Conservation (phyloP, 2,888 invertebrate species). For the Dorcus parallelipipedus region DNA sequence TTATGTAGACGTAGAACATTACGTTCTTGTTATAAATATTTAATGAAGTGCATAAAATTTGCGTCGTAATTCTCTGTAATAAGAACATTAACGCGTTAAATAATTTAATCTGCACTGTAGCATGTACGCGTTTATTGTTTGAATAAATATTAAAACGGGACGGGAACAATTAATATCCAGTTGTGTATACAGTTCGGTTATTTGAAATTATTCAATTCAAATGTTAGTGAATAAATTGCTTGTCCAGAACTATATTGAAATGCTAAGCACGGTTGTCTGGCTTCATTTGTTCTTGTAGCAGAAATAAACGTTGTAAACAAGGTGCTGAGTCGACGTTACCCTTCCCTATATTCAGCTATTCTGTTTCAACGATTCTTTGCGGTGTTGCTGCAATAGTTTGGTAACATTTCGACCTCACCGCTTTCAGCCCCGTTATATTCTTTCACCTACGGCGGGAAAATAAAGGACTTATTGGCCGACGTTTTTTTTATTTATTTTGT, state of each 20-base stretch:
- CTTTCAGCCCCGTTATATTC: background rate
- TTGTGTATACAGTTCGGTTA: background rate
- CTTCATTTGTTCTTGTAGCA: slow-evolving; percentile 21
- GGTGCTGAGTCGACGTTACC: slow-evolving; percentile 18
- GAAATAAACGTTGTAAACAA: slow-evolving; percentile 17
- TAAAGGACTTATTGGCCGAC: too few relatives aligned
- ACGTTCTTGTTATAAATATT: too few relatives aligned
- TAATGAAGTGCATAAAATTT: too few relatives aligned
- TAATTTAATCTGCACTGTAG: too few relatives aligned
- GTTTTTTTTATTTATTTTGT: too few relatives aligned
- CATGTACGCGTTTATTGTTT: too few relatives aligned
- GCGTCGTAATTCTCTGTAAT: too few relatives aligned
- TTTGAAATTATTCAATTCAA: slow-evolving; percentile 1
- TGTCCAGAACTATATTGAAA: slow-evolving; percentile 16
- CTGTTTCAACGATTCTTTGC: background rate
- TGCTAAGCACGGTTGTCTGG: slow-evolving; percentile 21
- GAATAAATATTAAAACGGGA: too few relatives aligned
- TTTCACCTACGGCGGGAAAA: background rate
- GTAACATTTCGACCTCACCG: background rate
- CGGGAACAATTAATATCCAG: background rate
- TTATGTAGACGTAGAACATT: too few relatives aligned
- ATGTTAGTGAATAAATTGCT: slow-evolving; percentile 15
- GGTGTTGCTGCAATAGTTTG: background rate
- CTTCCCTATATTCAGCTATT: background rate
- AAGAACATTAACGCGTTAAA: too few relatives aligned